Evolutionary conservation across 2,113 vertebrate genomes (phyloP).

Genomic region (Nestor notabilis): DNA sequence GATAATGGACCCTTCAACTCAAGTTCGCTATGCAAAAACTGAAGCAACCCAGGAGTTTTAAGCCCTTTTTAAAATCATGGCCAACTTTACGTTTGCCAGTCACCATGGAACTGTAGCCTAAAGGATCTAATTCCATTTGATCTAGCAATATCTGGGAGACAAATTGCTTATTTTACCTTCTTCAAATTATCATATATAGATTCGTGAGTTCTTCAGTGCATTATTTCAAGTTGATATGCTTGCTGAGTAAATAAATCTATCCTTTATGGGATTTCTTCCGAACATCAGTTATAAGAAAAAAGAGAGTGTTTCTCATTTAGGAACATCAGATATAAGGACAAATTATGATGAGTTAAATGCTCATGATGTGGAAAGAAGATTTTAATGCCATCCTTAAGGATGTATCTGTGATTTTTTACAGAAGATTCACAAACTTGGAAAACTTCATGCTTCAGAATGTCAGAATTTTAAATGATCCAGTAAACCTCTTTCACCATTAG

Average conservation of each 20-base stretch:
- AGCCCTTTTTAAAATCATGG: background rate
- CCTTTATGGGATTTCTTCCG: background rate
- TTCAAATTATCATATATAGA: background rate
- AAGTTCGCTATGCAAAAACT: background rate
- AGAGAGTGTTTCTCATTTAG: background rate
- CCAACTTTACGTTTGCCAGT: background rate
- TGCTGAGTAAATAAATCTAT: background rate
- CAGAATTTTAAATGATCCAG: background rate
- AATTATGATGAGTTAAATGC: background rate
- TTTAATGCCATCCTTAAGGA: background rate
- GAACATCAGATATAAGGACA: background rate
- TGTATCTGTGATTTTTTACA: background rate
- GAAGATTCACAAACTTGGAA: background rate
- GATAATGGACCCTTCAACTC: background rate
- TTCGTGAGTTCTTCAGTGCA: background rate
- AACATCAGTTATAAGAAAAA: background rate
- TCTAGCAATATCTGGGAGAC: background rate
- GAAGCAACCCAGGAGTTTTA: background rate
- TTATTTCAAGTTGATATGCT: background rate
- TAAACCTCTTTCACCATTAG: background rate
- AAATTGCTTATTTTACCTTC: background rate
- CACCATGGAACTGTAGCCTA: background rate
- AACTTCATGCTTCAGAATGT: background rate
- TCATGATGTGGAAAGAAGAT: background rate
- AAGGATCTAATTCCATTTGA: constrained; percentile 20